A percentile compares a stretch with the other conserved stretches of the same genome.
phyloP scores from a whole-genome alignment of 2,113 vertebrate species.

The Ammodramus savannarum region DNA sequence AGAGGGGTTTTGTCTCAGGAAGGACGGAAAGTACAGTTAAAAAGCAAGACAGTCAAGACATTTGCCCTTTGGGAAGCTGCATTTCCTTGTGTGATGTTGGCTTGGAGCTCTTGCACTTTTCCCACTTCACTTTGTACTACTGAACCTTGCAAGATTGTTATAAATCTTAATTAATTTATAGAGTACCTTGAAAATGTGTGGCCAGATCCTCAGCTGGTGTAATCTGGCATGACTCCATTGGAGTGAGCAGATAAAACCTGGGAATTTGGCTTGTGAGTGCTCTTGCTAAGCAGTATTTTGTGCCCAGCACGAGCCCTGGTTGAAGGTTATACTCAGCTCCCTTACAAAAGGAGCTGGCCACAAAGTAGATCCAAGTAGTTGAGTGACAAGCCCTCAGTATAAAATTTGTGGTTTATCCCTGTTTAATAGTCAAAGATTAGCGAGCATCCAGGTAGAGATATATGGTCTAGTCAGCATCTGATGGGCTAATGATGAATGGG shows the following conservation, averaged over 20 bases:
- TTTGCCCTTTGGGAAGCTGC: not conserved
- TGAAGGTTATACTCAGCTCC: not conserved
- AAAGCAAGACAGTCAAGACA: not conserved
- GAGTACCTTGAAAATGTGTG: not conserved
- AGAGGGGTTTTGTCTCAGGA: not conserved
- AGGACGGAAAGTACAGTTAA: not conserved
- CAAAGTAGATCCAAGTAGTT: not conserved
- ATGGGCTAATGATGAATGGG: slow-evolving; percentile 61
- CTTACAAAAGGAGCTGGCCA: not conserved
- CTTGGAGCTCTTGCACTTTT: not conserved
- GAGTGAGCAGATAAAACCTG: not conserved
- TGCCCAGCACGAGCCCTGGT: not conserved
- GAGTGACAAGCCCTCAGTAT: not conserved
- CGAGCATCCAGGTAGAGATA: slow-evolving; percentile 50
- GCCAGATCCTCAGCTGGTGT: not conserved
- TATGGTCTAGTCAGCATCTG: slow-evolving; percentile 45
- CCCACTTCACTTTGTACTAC: not conserved
- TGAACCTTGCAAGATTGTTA: not conserved
- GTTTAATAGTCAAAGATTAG: slow-evolving; percentile 54
- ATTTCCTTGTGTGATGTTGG: not conserved
- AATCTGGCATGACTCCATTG: not conserved
- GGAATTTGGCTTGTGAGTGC: not conserved
- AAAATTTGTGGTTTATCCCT: slow-evolving; percentile 46
- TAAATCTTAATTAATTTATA: not conserved
- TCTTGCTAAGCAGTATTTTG: not conserved